Evolutionary conservation across 2,113 vertebrate species (phyloP).

Genomic region (Camelus dromedarius): DNA sequence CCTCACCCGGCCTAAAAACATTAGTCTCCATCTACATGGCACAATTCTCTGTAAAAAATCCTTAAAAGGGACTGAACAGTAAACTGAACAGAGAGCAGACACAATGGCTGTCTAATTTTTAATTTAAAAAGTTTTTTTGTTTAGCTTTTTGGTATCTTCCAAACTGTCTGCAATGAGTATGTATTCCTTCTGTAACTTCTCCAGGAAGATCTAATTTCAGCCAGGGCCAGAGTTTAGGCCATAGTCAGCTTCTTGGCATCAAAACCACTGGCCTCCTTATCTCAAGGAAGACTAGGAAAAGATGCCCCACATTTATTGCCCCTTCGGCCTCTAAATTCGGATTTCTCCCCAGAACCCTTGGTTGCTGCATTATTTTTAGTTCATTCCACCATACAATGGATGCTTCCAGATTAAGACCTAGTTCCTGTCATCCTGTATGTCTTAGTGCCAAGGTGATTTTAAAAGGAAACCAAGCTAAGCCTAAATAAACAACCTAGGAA

Average conservation of each 20-base stretch:
- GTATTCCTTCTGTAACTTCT: not conserved
- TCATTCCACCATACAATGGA: not conserved
- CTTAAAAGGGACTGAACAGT: not conserved
- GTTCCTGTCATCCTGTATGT: not conserved
- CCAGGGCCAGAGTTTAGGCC: not conserved
- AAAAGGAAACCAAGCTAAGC: conserved; percentile 16
- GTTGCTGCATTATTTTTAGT: not conserved
- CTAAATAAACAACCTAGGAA: not conserved
- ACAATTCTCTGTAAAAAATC: conserved; percentile 5
- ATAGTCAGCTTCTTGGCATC: not conserved
- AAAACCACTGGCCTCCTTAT: not conserved
- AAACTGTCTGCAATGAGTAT: not conserved
- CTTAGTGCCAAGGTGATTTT: not conserved
- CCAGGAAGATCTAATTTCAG: not conserved
- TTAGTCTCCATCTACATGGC: not conserved
- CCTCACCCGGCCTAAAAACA: no score
- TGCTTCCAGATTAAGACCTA: not conserved
- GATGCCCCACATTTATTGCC: not conserved
- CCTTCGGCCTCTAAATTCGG: not conserved
- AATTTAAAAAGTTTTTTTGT: not conserved
- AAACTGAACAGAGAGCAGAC: not conserved
- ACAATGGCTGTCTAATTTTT: not conserved
- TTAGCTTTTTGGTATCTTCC: not conserved
- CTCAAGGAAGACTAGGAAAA: not conserved
- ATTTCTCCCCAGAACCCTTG: not conserved